phyloP scores from a whole-genome alignment of 2,888 invertebrate genomes.

The Hedychridium roseum region DNA sequence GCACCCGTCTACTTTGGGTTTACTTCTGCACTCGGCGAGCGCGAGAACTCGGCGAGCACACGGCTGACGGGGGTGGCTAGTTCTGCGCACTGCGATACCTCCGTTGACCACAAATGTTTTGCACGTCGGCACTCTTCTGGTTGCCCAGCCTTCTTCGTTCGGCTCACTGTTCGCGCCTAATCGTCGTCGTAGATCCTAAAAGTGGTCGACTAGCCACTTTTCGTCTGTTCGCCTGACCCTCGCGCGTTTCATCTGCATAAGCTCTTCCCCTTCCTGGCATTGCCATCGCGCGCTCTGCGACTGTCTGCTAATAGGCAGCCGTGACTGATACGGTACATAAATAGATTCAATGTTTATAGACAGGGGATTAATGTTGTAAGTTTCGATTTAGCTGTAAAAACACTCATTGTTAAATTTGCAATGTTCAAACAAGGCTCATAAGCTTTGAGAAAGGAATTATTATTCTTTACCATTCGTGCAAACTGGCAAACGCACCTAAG shows the following conservation, averaged over 20 bases:
- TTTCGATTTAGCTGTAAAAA: too few relatives aligned
- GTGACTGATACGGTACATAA: conserved; percentile 42
- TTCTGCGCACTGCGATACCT: conserved; percentile 57
- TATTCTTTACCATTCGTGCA: too few relatives aligned
- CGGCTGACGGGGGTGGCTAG: conserved; percentile 52
- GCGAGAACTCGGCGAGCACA: conserved; percentile 41
- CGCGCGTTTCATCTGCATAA: conserved; percentile 56
- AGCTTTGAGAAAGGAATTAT: too few relatives aligned
- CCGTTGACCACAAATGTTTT: conserved; percentile 45
- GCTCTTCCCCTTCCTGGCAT: conserved; percentile 43
- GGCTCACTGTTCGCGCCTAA: conserved; percentile 46
- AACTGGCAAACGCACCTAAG: too few relatives aligned
- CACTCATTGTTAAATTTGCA: too few relatives aligned
- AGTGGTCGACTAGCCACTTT: conserved; percentile 54
- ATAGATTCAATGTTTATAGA: conserved; percentile 28
- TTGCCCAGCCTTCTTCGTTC: conserved; percentile 51
- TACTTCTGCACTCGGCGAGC: conserved; percentile 59
- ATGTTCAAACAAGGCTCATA: too few relatives aligned
- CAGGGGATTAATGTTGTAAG: conserved; percentile 16
- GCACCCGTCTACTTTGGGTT: conserved; percentile 61
- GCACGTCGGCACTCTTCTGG: conserved; percentile 50
- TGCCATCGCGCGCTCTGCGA: conserved; percentile 51
- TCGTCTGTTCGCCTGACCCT: conserved; percentile 55
- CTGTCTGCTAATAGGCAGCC: conserved; percentile 46
- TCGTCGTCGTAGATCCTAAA: conserved; percentile 41